Base-by-base conservation (phyloP, 2,113 vertebrate genomes). In the Paracanthobrama guichenoti region DNA sequence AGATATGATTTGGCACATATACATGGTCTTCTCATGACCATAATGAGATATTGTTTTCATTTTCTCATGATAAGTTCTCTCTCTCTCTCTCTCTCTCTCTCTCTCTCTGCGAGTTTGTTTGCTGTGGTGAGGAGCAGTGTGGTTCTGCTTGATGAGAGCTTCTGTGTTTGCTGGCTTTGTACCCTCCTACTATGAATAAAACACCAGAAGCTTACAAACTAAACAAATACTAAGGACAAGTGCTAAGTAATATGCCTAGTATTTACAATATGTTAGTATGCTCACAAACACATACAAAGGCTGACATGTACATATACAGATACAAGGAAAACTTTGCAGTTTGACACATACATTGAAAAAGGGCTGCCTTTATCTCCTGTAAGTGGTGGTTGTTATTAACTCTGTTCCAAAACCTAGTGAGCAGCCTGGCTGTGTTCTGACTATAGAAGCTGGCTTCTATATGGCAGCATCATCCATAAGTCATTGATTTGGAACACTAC, bases 61-160 rank as follows among this genome's bases (percentile, higher is more conserved):
- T 46, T 74, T 66, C 35, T 24, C 48, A 8, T 59, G 6, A 73
- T 50, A 57, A 75, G 59, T 69, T 74, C 44, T 26, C 35, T 60
- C 5, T 79, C 50, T 62, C 2, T 42, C 24, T 76, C 26, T 50
- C 35, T 59, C 13, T 46, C 60, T 82, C 6, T n/a, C 6, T n/a
- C 24, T 76, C 26, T 50, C 26, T 59, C 13, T 46, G 76, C 39
- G 20, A 44, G 14, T 80, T 86, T 88, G 22, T 81, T 86, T 88
- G 60, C 67, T 66, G 20, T 62, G 75, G 20, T 66, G 26, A 84
- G 72, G 31, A 81, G 24, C 57, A 55, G 42, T 9, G 35, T 16
- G 60, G 50, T 72, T 64, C 26, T 66, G 75, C 55, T 81, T 73
- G 76, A 85, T 80, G 76, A 72, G 67, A 72, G 53, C 9, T 57